These are phyloP conservation scores for Beaufortia kweichowensis DNA, from an alignment of 2,113 vertebrate species.

Conservation along the genomic window DNA sequence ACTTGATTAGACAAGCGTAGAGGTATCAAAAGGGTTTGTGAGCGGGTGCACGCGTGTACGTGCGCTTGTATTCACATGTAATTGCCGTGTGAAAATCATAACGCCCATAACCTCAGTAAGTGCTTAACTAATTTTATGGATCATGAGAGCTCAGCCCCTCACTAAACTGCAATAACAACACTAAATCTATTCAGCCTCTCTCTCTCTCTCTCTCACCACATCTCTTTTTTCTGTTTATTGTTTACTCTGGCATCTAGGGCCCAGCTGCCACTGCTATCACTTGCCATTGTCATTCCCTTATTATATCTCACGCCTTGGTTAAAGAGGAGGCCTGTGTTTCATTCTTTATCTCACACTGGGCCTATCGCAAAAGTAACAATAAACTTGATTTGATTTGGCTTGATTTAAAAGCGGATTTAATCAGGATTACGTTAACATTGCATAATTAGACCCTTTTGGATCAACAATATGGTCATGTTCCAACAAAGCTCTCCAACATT, in stretches of 20 bases:
- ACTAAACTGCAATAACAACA: conserved; percentile 8
- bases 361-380: conserved; percentile 9
- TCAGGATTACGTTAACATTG: conserved; percentile 1
- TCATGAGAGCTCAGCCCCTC: neutral
- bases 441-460: conserved; percentile 25
- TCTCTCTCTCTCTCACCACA: neutral
- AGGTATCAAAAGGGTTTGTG: conserved; percentile 10
- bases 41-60: neutral
- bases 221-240: neutral
- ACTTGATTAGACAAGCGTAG: conserved; percentile 38
- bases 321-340: neutral
- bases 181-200: neutral
- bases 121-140: conserved; percentile 6
- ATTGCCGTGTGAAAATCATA: conserved; percentile 22
- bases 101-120: neutral
- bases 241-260: neutral
- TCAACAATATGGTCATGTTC: neutral
- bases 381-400: conserved; percentile 11
- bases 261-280: neutral
- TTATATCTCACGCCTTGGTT: neutral
- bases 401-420: neutral
- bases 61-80: conserved; percentile 12
- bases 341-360: neutral
- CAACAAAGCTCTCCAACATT: neutral
- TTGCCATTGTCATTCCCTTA: conserved; percentile 9